Evolutionary conservation across 2,888 invertebrate species (phyloP).

Genomic region (Congeria kusceri): DNA sequence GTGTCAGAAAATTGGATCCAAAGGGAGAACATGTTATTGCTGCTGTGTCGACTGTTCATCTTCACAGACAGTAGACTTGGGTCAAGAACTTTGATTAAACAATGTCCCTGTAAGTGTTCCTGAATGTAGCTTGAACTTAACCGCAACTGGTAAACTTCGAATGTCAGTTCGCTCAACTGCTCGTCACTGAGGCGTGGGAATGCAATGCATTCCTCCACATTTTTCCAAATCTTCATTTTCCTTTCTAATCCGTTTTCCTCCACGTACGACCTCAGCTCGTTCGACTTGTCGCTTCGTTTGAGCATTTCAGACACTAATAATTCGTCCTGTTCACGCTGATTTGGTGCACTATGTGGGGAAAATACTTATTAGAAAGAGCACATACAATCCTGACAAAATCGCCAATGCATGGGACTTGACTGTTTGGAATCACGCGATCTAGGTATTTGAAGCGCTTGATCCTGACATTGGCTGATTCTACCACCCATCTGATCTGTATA

Average conservation of each 20-base stretch:
- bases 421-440: constrained; percentile 27
- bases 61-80: constrained; percentile 18
- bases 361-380: constrained; percentile 31
- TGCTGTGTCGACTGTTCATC: constrained; percentile 21
- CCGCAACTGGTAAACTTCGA: constrained; percentile 45
- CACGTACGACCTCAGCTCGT: no score
- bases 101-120: constrained; percentile 35
- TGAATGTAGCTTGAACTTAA: constrained; percentile 42
- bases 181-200: no score
- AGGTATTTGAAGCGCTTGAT: constrained; percentile 41
- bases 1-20: constrained; percentile 23
- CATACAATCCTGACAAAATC: constrained; percentile 41
- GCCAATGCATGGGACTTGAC: constrained; percentile 41
- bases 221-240: no score
- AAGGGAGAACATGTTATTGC: constrained; percentile 17
- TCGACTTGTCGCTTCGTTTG: neutral
- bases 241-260: no score
- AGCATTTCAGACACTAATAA: constrained; percentile 28
- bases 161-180: constrained; percentile 35
- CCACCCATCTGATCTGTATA: constrained; percentile 45
- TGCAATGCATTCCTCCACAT: no score
- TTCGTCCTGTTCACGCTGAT: constrained; percentile 7
- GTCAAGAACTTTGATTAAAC: constrained; percentile 27
- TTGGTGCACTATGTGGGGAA: constrained; percentile 14
- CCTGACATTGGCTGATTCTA: constrained; percentile 43